phyloP scores from a whole-genome alignment of 2,797 vertebrate genomes.

The Gobionotothen gibberifrons region DNA sequence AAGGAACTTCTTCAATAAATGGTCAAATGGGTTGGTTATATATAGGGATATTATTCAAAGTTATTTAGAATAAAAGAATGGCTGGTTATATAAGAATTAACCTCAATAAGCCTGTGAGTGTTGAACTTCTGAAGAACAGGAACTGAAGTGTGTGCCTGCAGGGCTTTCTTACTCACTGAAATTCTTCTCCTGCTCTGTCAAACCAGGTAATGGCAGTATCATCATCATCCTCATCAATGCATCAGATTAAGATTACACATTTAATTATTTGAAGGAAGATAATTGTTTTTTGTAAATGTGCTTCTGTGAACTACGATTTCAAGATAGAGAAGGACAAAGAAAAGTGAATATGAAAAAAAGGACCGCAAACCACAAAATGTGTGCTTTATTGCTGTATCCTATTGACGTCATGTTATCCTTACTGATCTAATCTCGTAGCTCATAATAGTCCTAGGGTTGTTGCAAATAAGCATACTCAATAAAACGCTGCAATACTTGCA shows the following conservation, averaged over 20 bases:
- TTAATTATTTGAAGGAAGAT: neutral
- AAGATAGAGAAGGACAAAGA: neutral
- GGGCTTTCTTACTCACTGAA: constrained; percentile 18
- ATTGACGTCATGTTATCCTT: too few relatives aligned
- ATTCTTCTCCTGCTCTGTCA: constrained; percentile 1
- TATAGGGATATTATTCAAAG: too few relatives aligned
- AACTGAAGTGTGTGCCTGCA: constrained; percentile 25
- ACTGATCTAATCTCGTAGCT: too few relatives aligned
- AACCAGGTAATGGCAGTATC: constrained; percentile 8
- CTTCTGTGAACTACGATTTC: neutral
- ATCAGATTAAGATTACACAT: constrained; percentile 10
- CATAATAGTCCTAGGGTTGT: too few relatives aligned
- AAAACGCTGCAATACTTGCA: too few relatives aligned
- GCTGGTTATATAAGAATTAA: constrained; percentile 13
- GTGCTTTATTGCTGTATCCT: too few relatives aligned
- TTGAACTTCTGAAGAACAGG: neutral
- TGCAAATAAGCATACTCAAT: too few relatives aligned
- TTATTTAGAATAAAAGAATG: neutral
- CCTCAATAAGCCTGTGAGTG: constrained; percentile 5
- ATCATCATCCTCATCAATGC: constrained; percentile 1
- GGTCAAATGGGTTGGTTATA: neutral
- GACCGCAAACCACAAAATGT: neutral
- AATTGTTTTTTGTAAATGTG: neutral
- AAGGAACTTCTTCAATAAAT: neutral
- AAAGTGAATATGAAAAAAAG: neutral